Evolutionary conservation across 35 echinoderm and acorn worm genomes (phyloP).

Genomic region (Holothuria glaberrima): DNA sequence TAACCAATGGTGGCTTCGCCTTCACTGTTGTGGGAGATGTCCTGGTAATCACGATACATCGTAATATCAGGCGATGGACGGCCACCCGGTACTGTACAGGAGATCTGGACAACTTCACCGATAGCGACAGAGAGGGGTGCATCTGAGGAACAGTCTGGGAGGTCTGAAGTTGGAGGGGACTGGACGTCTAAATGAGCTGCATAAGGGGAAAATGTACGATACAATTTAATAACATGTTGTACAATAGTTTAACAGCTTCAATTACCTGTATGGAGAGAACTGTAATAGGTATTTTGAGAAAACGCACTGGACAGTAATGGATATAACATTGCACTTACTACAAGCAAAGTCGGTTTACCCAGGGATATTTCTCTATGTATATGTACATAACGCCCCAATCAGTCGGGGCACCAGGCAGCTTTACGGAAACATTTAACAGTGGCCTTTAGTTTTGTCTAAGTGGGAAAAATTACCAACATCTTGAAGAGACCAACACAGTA

Average conservation of each 20-base stretch:
- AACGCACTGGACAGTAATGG: too few species aligned
- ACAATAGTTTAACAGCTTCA: background rate
- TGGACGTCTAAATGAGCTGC: constrained; percentile 38
- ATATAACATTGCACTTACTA: too few species aligned
- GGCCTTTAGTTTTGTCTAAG: too few species aligned
- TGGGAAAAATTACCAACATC: too few species aligned
- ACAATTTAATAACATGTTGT: background rate
- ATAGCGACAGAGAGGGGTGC: constrained; percentile 22
- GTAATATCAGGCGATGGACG: constrained; percentile 18
- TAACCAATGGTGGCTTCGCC: background rate
- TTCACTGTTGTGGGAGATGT: constrained; percentile 6
- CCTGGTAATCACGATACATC: constrained; percentile 18
- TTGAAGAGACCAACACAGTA: too few species aligned
- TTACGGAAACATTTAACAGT: too few species aligned
- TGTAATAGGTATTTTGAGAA: too few species aligned
- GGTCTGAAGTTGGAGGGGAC: constrained; percentile 11
- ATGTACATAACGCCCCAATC: too few species aligned
- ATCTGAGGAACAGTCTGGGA: constrained; percentile 30
- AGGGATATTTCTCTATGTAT: too few species aligned
- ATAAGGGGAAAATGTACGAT: background rate
- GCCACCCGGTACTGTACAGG: constrained; percentile 14
- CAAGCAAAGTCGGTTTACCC: too few species aligned
- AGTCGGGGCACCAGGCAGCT: too few species aligned
- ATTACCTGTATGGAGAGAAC: too few species aligned
- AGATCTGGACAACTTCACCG: constrained; percentile 39